A percentile compares a stretch with the other conserved stretches of the same genome.
Conservation (phyloP, 2,113 vertebrate species). For the Thunnus thynnus region DNA sequence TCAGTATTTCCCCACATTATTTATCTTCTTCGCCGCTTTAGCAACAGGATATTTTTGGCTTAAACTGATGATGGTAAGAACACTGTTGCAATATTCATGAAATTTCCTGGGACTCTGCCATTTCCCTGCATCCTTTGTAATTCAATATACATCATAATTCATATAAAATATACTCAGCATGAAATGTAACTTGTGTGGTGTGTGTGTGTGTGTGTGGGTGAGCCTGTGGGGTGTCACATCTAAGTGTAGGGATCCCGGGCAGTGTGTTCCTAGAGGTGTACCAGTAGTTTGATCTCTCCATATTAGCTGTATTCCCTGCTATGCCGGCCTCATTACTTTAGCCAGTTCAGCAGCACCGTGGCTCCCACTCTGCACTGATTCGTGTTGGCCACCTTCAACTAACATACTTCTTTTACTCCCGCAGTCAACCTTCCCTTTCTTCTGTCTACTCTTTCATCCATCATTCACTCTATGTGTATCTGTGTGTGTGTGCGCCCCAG, state of each 20-base stretch:
- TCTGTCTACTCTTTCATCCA: slow-evolving; percentile 67
- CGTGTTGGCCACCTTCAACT: slow-evolving; percentile 69
- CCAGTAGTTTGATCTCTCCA: slow-evolving; percentile 70
- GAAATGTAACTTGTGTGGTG: slow-evolving; percentile 13
- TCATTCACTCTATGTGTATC: slow-evolving; percentile 15
- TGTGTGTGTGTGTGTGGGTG: slow-evolving; percentile 20
- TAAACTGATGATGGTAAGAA: neutral
- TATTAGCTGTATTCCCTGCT: slow-evolving; percentile 72
- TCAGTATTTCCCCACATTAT: neutral
- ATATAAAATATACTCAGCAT: slow-evolving; percentile 23
- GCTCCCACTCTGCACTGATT: slow-evolving; percentile 49
- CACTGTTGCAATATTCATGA: slow-evolving; percentile 25
- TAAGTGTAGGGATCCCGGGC: slow-evolving; percentile 50
- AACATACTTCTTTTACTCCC: slow-evolving; percentile 54
- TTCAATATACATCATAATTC: slow-evolving; percentile 25
- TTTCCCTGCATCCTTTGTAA: neutral
- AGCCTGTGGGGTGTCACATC: slow-evolving; percentile 68
- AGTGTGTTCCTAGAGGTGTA: slow-evolving; percentile 69
- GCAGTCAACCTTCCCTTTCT: slow-evolving; percentile 64
- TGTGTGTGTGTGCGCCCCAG: slow-evolving; percentile 38
- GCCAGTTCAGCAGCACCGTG: slow-evolving; percentile 61
- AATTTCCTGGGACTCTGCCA: neutral
- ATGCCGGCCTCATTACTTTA: slow-evolving; percentile 78
- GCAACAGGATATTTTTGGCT: neutral
- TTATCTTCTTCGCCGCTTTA: neutral